phyloP scores from a whole-genome alignment of 2,113 vertebrate species.

The sheep (Ovis aries) region ARS-UI_Ramb_v3.0 NC_056057.1:93671501-93672000 shows the following conservation, averaged over 20 bases:
- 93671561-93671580: neutral
- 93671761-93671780: neutral
- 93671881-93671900: slow-evolving; percentile 49
- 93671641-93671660: neutral
- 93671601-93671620: neutral
- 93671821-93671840: slow-evolving; percentile 48
- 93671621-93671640: slow-evolving; percentile 4
- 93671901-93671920: slow-evolving; percentile 43
- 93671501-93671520: neutral
- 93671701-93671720: neutral
- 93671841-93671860: slow-evolving; percentile 60
- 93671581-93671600: neutral
- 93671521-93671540: neutral
- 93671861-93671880: neutral
- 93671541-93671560: neutral
- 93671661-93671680: neutral
- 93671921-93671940: neutral
- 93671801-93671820: slow-evolving; percentile 36
- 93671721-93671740: neutral
- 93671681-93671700: neutral
- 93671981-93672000: slow-evolving; percentile 59
- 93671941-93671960: slow-evolving; percentile 54
- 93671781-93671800: neutral
- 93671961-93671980: slow-evolving; percentile 37
- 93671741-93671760: neutral